Conservation (phyloP, 2,113 vertebrate species). For the Coptodon rendalli region DNA sequence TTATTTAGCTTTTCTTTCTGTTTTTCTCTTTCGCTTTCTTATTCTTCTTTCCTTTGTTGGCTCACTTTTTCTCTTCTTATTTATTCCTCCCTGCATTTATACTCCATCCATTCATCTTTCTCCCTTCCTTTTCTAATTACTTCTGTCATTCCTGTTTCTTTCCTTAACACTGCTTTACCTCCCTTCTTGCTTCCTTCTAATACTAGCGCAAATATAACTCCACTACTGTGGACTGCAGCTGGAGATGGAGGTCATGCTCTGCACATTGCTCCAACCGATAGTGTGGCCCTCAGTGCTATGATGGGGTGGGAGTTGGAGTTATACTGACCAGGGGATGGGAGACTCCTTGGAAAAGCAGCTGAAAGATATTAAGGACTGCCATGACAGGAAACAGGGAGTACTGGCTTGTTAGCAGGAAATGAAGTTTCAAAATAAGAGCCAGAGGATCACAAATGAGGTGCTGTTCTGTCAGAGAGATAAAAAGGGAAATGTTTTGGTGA, state of each 20-base stretch:
- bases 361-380: neutral
- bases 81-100: neutral
- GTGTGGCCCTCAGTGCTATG: neutral
- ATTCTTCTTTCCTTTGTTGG: neutral
- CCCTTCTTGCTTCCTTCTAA: neutral
- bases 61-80: neutral
- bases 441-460: too few relatives aligned
- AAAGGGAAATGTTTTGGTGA: neutral
- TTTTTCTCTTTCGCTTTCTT: neutral
- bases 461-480: neutral
- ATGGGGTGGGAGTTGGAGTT: neutral
- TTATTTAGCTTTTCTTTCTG: neutral
- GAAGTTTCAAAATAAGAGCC: neutral
- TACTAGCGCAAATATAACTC: rapidly evolving
- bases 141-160: neutral
- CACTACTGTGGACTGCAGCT: neutral
- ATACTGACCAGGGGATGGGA: too few relatives aligned
- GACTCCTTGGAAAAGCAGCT: neutral
- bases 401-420: neutral
- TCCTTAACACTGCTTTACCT: neutral
- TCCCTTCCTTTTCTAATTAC: rapidly evolving
- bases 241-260: neutral
- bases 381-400: neutral
- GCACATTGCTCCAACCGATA: neutral
- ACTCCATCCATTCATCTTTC: rapidly evolving